These are phyloP conservation scores for Syritta pipiens DNA, from an alignment of 2,888 invertebrate genomes.

Conservation along the genomic window DNA sequence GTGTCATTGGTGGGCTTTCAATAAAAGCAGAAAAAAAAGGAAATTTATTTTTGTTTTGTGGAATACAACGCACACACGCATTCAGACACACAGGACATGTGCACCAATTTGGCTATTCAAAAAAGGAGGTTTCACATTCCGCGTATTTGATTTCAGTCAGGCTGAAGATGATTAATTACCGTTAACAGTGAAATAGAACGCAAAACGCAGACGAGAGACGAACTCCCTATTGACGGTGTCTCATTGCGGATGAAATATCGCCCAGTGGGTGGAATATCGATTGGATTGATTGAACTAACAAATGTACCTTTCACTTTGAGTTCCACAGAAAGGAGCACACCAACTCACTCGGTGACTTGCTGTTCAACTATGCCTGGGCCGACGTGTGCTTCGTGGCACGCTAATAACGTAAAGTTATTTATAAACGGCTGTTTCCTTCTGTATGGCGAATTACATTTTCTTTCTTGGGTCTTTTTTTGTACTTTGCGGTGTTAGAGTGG, in stretches of 20 bases:
- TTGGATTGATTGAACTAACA: background rate
- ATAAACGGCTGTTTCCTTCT: too few relatives aligned
- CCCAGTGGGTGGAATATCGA: background rate
- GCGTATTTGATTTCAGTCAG: background rate
- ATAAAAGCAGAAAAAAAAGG: background rate
- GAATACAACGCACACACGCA: too few relatives aligned
- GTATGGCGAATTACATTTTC: too few relatives aligned
- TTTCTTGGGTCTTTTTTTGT: too few relatives aligned
- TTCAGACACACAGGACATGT: background rate
- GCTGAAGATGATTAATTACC: conserved; percentile 15
- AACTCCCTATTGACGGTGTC: background rate
- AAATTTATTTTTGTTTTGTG: too few relatives aligned
- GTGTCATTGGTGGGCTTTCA: background rate
- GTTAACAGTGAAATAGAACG: background rate
- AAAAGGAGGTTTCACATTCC: background rate
- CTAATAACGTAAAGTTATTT: too few relatives aligned
- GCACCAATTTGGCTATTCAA: background rate
- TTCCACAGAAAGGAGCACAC: too few relatives aligned
- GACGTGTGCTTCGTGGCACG: too few relatives aligned
- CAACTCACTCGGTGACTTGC: too few relatives aligned
- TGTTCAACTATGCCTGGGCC: too few relatives aligned
- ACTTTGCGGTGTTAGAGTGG: too few relatives aligned
- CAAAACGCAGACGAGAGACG: background rate
- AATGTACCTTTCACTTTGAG: background rate
- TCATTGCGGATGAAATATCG: background rate